Conservation (phyloP, 2,797 vertebrate genomes). For the Catharus ustulatus region DNA sequence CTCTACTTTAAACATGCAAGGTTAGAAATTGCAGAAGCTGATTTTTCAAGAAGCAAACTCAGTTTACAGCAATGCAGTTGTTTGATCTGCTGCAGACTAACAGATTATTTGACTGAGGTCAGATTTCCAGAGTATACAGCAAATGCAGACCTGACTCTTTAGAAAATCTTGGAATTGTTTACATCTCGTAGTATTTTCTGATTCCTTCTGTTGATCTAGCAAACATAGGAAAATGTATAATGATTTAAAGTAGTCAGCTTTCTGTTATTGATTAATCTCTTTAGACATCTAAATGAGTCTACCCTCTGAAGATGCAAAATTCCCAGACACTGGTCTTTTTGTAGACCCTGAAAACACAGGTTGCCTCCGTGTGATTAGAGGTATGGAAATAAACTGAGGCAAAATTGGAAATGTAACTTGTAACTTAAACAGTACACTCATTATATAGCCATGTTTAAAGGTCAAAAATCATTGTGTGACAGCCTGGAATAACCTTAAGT, state of each 20-base stretch:
- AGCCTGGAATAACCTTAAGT: neutral
- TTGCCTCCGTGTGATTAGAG: neutral
- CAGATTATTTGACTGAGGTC: neutral
- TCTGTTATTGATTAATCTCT: neutral
- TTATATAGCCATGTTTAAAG: neutral
- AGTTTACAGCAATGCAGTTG: neutral
- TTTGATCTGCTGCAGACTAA: neutral
- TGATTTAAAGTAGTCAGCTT: neutral
- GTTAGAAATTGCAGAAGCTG: neutral
- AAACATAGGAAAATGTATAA: neutral
- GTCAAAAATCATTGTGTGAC: neutral
- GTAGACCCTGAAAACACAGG: neutral
- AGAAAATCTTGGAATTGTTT: neutral
- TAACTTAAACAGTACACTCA: neutral
- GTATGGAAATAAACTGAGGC: neutral
- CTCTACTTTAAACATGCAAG: neutral
- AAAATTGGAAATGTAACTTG: neutral
- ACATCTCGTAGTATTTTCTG: neutral
- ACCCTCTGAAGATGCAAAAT: neutral
- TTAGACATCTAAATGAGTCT: neutral
- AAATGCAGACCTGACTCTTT: neutral
- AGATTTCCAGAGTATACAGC: neutral
- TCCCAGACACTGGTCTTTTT: neutral
- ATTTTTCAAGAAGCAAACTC: neutral
- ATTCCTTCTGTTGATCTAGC: neutral